Percentiles rank a stretch among this genome's conserved stretches.
Conservation (phyloP, 2,888 invertebrate species). For the Philopedon plagiatum region DNA sequence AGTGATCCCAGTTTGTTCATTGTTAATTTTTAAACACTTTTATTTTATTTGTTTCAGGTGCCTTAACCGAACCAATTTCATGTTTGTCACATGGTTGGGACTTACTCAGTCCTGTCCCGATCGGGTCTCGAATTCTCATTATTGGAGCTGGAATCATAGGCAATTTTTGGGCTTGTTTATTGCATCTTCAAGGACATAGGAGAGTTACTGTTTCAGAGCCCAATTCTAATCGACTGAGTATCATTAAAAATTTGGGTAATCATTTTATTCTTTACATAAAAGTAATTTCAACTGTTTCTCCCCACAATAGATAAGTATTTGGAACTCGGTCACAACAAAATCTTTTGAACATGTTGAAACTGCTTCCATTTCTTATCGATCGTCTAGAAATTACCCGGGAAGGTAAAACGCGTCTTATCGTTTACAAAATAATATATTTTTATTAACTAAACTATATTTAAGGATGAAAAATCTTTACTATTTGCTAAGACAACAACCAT, state of each 20-base stretch:
- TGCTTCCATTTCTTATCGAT: no score
- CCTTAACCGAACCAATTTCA: slow-evolving; percentile 78
- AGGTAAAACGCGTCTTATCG: no score
- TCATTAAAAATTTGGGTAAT: slow-evolving; percentile 71
- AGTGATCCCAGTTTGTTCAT: no score
- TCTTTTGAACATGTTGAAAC: no score
- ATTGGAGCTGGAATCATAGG: slow-evolving; percentile 83
- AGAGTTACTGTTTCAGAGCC: slow-evolving; percentile 81
- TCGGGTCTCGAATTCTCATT: slow-evolving; percentile 76
- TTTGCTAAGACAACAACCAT: no score
- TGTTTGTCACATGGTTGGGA: slow-evolving; percentile 81
- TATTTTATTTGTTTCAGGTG: slow-evolving; percentile 74
- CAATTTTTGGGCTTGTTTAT: slow-evolving; percentile 76
- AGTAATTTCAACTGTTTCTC: background rate
- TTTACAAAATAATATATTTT: no score
- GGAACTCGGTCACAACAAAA: no score
- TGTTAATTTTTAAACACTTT: no score
- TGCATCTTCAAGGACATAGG: slow-evolving; percentile 79
- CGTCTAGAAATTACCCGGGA: no score
- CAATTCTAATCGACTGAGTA: slow-evolving; percentile 70
- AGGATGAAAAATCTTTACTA: no score
- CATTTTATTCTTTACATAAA: background rate
- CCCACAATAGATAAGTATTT: no score
- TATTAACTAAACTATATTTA: no score
- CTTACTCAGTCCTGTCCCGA: slow-evolving; percentile 73